A percentile compares a stretch with the other conserved stretches of the same genome.
Evolutionary conservation across 2,113 vertebrate species (phyloP).

Genomic region (Chlamydotis undulata): DNA sequence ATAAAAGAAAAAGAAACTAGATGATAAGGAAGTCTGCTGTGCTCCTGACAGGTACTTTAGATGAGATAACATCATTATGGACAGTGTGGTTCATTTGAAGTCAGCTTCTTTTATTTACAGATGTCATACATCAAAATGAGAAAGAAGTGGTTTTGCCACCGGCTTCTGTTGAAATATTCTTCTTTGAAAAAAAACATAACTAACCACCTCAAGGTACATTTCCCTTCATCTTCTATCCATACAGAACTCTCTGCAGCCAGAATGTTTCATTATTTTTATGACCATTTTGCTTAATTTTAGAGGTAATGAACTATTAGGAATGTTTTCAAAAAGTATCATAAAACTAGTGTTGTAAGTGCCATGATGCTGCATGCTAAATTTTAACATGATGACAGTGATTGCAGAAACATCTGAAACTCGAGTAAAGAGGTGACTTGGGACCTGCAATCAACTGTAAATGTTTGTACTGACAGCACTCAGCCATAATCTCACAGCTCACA

Average conservation of each 20-base stretch:
- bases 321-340: background rate
- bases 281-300: background rate
- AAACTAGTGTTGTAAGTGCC: background rate
- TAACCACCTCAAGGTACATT: background rate
- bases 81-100: background rate
- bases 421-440: background rate
- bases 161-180: background rate
- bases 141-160: constrained; percentile 10
- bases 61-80: background rate
- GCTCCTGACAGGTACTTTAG: background rate
- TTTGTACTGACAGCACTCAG: background rate
- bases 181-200: background rate
- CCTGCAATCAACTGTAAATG: background rate
- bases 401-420: background rate
- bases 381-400: background rate
- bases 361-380: background rate
- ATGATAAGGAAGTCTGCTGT: background rate
- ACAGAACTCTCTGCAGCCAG: background rate
- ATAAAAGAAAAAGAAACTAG: background rate
- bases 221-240: background rate
- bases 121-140: background rate
- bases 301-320: background rate
- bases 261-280: background rate
- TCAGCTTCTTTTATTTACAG: background rate
- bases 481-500: background rate